Conservation (phyloP, 2,888 invertebrate species). For the Drosophila meridiana region DNA sequence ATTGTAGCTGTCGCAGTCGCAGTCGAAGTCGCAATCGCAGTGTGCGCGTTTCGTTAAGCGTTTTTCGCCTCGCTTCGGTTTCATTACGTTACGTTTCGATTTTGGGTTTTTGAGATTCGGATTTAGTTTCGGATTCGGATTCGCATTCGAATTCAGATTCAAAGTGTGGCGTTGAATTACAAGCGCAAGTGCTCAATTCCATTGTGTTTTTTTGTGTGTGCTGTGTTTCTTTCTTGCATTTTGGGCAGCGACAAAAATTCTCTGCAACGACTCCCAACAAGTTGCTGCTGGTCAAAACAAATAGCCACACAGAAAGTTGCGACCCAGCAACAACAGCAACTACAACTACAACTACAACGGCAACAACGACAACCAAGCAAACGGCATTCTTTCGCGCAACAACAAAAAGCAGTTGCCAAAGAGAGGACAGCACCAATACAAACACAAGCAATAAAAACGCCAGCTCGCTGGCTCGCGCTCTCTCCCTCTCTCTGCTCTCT, state of each 20-base stretch:
- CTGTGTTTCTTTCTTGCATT: slow-evolving; percentile 30
- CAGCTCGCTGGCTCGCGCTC: slow-evolving; percentile 28
- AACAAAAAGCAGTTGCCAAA: slow-evolving; percentile 77
- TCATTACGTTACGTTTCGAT: slow-evolving; percentile 62
- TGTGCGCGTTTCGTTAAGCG: slow-evolving; percentile 62
- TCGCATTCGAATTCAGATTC: slow-evolving; percentile 39
- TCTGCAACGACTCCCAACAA: slow-evolving; percentile 67
- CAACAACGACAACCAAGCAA: slow-evolving; percentile 77
- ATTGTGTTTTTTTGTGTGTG: slow-evolving; percentile 52
- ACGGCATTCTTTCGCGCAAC: slow-evolving; percentile 84
- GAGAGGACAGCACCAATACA: slow-evolving; percentile 59
- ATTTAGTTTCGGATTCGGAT: slow-evolving; percentile 16
- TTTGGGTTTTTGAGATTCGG: slow-evolving; percentile 45
- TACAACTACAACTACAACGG: slow-evolving; percentile 31
- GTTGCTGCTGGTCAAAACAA: slow-evolving; percentile 74
- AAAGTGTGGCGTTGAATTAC: slow-evolving; percentile 68
- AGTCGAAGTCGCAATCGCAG: slow-evolving; percentile 56
- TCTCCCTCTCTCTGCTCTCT: slow-evolving; percentile 20
- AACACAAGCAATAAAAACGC: slow-evolving; percentile 40
- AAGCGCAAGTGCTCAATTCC: slow-evolving; percentile 55
- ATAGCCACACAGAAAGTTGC: slow-evolving; percentile 74
- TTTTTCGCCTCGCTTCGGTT: slow-evolving; percentile 32
- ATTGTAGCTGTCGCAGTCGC: slow-evolving; percentile 60
- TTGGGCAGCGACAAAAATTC: slow-evolving; percentile 33
- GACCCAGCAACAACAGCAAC: slow-evolving; percentile 57